Base-by-base conservation (phyloP, 2,888 invertebrate genomes). In the Prosopocoilus inquinatus region DNA sequence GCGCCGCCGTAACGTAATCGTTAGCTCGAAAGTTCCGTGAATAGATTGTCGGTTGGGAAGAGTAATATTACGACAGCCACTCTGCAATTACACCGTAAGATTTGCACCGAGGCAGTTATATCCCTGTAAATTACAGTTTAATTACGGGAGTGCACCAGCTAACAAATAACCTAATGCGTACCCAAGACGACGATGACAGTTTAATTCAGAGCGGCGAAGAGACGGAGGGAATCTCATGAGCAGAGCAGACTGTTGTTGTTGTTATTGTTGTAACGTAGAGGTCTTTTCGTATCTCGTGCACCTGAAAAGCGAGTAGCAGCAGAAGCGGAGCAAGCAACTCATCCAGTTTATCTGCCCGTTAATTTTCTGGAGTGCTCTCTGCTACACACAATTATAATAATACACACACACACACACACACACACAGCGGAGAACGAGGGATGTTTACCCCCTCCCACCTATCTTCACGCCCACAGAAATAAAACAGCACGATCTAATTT, bases 321-420 rank as follows among this genome's bases (percentile, higher is more conserved):
- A 38, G 8, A 34, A 9, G 8, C 11, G n/a, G 39, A 3, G 4
- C 4, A 13, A 12, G 15, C 41, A 16, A 28, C 15, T 41, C 41
- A 16, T 41, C 15, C 41, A 41, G 41, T 41, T 41, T 47, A n/a
- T 32, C 47, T n/a, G 32, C 5, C 5, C 9, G 28, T 47, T 53
- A 53, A 53, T 53, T 41, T 47, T 32, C 48, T 20, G 15, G 38
- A 53, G 48, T 47, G 47, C 47, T 39, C 11, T 2, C 47, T 35
- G 12, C 12, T 39, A 53, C 41, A 53, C 20, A 32, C 43, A 53
- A 53, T 53, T 47, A 53, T 48, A 41, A 41, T 53, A 53, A 53
- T 53, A 47, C 43, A 53, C 16, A 2, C 16, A 2, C 16, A 16
- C 16, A 16, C 16, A 16, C 16, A 2, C 16, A 3, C 20, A 20